Base-by-base conservation (phyloP, 1,140 invertebrate genomes). In the Calephelis nemesis region DNA sequence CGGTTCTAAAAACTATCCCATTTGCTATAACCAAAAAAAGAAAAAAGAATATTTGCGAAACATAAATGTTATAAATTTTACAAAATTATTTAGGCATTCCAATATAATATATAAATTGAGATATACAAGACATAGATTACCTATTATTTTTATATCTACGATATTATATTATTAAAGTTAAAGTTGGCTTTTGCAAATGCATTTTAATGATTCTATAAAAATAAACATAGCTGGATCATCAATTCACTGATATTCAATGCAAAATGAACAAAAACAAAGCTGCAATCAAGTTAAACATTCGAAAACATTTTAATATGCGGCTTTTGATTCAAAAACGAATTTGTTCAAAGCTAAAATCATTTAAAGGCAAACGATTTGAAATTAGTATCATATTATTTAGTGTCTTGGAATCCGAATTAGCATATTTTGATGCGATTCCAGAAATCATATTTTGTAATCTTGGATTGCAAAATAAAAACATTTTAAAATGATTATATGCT, bases 361-460 rank as follows among this genome's bases (percentile, higher is more conserved):
- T 45, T 45, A 45, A 45, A 58, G 54, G 15, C 4, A 39, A 39
- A 58, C 30, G 54, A 58, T 39, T 58, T 10, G 54, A 39, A 58
- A 58, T 58, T 58, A 58, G 54, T 58, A 39, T 58, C 54, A 58
- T 58, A 58, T 58, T 58, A 58, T 58, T 58, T 58, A 39, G 54
- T 30, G 19, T 58, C 30, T 58, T 58, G 5, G 15, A 39, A 58
- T 30, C 54, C 30, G 5, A 11, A 58, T 58, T 58, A 58, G 54
- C 54, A 58, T 58, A 58, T 58, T 58, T 30, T 58, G 54, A 58
- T 58, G 19, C 19, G 54, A 58, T 58, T 58, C 52, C 52, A 15
- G 52, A 58, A 58, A 58, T 39, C 19, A 8, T 39, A 58, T 58
- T 58, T 39, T 19, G 52, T 58, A 58, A 58, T 30, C 19, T 58